Conservation (phyloP, 2,888 invertebrate species). For the Protophormia terraenovae region DNA sequence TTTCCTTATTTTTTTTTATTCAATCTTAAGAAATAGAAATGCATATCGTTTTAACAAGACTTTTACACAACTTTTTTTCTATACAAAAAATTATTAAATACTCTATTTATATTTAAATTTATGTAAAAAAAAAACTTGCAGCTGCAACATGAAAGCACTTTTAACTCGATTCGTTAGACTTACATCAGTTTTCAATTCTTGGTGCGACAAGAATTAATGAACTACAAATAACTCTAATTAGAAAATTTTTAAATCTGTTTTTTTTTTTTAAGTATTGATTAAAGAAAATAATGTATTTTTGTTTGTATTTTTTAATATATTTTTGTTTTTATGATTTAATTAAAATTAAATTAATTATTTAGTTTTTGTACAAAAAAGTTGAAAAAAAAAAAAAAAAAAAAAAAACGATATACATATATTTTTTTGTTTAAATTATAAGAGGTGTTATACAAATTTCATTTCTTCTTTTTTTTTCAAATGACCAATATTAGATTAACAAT, state of each 20-base stretch:
- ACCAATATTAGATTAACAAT: slow-evolving; percentile 22
- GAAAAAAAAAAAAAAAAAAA: slow-evolving; percentile 3
- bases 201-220: too few species aligned
- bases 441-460: neutral
- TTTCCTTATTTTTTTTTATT: slow-evolving; percentile 42
- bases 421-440: slow-evolving; percentile 17
- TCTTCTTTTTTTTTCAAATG: slow-evolving; percentile 24
- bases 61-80: slow-evolving; percentile 65
- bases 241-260: neutral
- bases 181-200: neutral
- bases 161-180: neutral
- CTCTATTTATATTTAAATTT: slow-evolving; percentile 39
- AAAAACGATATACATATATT: neutral
- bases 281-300: neutral
- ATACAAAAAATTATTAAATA: slow-evolving; percentile 68
- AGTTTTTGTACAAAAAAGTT: slow-evolving; percentile 39
- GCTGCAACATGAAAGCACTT: neutral
- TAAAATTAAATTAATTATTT: slow-evolving; percentile 32
- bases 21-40: slow-evolving; percentile 64
- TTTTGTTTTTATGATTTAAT: neutral
- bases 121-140: slow-evolving; percentile 27
- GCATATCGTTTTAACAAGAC: slow-evolving; percentile 62
- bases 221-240: too few species aligned
- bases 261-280: neutral
- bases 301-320: slow-evolving; percentile 1